Conservation (phyloP, 2,888 invertebrate genomes). For the Nowickia ferox region DNA sequence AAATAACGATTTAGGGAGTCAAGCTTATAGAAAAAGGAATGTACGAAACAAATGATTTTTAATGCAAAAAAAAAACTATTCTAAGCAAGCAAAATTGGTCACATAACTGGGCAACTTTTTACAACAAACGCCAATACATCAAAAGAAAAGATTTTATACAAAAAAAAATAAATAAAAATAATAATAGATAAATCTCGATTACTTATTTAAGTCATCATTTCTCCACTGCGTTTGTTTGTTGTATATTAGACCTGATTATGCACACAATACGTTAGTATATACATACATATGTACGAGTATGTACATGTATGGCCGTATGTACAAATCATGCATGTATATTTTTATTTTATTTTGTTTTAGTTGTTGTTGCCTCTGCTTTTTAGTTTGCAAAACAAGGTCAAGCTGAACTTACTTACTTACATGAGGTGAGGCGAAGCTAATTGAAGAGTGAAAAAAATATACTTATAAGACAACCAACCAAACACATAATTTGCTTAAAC, state of each 20-base stretch:
- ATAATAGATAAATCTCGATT: slow-evolving; percentile 24
- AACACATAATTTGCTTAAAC: slow-evolving; percentile 7
- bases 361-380: slow-evolving; percentile 11
- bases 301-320: neutral
- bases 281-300: neutral
- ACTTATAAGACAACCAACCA: neutral
- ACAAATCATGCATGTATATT: too few relatives aligned
- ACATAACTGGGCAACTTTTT: neutral
- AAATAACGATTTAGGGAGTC: neutral
- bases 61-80: too few relatives aligned
- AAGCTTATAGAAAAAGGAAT: neutral
- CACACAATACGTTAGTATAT: too few relatives aligned
- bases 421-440: slow-evolving; percentile 42
- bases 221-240: neutral
- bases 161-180: neutral
- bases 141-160: neutral
- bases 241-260: too few relatives aligned
- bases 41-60: neutral
- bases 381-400: slow-evolving; percentile 48
- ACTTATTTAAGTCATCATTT: slow-evolving; percentile 6
- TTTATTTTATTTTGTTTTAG: neutral
- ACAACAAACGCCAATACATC: neutral
- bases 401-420: slow-evolving; percentile 22
- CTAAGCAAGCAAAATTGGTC: neutral
- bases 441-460: slow-evolving; percentile 15